Conservation (phyloP, 1,140 invertebrate species). For the Neodiprion virginianus region DNA sequence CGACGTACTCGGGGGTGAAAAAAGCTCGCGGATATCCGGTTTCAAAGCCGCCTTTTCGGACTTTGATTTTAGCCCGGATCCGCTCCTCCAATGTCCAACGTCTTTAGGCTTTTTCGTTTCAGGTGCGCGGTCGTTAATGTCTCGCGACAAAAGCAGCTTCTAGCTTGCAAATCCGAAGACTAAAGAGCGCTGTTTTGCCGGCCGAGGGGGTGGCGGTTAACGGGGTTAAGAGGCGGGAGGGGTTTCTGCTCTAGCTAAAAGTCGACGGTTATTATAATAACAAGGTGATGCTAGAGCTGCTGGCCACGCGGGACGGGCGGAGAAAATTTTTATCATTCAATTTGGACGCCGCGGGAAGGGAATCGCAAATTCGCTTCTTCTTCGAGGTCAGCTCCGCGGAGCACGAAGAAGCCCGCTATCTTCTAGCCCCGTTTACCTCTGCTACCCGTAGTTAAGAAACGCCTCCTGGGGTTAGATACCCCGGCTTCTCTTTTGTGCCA, state of each 20-base stretch:
- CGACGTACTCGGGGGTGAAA: background rate
- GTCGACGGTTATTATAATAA: background rate
- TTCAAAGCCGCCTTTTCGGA: background rate
- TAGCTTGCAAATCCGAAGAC: background rate
- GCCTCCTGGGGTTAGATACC: background rate
- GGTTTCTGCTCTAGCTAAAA: background rate
- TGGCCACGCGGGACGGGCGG: background rate
- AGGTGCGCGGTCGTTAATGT: background rate
- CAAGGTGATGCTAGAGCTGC: background rate
- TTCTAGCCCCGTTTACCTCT: background rate
- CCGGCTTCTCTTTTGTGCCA: background rate
- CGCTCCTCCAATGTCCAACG: background rate
- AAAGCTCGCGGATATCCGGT: background rate
- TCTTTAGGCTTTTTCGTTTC: background rate
- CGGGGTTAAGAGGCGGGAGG: background rate
- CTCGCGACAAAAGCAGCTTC: background rate
- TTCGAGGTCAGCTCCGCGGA: background rate
- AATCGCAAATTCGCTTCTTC: background rate
- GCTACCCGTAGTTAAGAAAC: background rate
- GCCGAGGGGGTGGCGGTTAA: background rate
- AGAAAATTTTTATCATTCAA: background rate
- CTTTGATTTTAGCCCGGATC: background rate
- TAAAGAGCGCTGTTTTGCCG: background rate
- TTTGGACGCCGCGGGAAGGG: background rate
- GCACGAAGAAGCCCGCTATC: background rate